These are phyloP conservation scores for Martes martes DNA, from an alignment of 2,113 vertebrate species.

Conservation along the genomic window DNA sequence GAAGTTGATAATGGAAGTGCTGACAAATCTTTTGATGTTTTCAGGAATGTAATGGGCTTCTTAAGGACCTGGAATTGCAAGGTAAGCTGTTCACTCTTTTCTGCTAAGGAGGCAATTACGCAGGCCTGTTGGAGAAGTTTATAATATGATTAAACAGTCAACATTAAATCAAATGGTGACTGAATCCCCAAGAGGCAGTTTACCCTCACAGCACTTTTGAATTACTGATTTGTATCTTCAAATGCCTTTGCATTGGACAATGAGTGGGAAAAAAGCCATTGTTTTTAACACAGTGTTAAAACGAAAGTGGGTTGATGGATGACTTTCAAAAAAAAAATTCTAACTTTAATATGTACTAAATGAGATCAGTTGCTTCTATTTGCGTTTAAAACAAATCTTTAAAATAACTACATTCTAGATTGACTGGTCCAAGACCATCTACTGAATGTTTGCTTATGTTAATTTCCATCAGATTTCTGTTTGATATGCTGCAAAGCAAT, in stretches of 20 bases:
- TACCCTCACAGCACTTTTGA: conserved; percentile 64
- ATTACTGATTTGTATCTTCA: conserved; percentile 60
- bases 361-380: conserved; percentile 68
- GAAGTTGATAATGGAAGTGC: conserved; percentile 69
- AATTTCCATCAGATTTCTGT: conserved; percentile 76
- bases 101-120: conserved; percentile 79
- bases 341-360: conserved; percentile 74
- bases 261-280: background rate
- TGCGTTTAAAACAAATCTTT: conserved; percentile 73
- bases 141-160: conserved; percentile 80
- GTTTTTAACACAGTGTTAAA: background rate
- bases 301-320: background rate
- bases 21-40: conserved; percentile 74
- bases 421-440: conserved; percentile 67
- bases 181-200: conserved; percentile 71
- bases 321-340: background rate
- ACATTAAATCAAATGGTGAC: conserved; percentile 80
- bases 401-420: conserved; percentile 71
- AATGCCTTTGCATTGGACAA: conserved; percentile 59
- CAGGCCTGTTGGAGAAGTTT: conserved; percentile 72
- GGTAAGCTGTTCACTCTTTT: conserved; percentile 79
- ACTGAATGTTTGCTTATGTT: conserved; percentile 74
- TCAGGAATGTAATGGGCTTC: conserved; percentile 66
- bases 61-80: conserved; percentile 77
- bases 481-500: conserved; percentile 67